Percentiles rank a stretch among this genome's conserved stretches.
phyloP scores from a whole-genome alignment of 2,113 vertebrate species.

The Pogonocichla stellata region DNA sequence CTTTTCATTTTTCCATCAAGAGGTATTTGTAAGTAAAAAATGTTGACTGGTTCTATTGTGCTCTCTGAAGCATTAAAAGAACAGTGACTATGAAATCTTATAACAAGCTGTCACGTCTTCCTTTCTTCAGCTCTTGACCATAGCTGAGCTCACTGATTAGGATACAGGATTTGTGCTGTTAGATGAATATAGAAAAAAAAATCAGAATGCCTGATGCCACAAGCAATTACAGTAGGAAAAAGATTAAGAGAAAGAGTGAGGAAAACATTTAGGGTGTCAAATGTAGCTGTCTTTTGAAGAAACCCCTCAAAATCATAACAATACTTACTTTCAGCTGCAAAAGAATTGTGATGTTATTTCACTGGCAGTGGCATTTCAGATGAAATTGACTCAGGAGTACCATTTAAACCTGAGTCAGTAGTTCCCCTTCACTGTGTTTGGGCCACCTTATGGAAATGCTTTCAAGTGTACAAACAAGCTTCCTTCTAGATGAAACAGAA shows the following conservation, averaged over 20 bases:
- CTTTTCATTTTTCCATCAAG: constrained; percentile 13
- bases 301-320: not conserved
- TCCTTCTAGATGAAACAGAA: not conserved
- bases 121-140: not conserved
- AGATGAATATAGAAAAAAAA: not conserved
- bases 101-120: not conserved
- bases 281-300: not conserved
- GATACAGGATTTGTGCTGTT: not conserved
- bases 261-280: not conserved
- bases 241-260: not conserved
- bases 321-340: not conserved
- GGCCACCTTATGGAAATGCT: not conserved
- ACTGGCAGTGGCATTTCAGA: not conserved
- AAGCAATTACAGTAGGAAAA: not conserved
- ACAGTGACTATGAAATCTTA: not conserved
- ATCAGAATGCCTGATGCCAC: not conserved
- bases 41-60: not conserved
- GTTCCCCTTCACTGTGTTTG: not conserved
- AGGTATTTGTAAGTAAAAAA: not conserved
- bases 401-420: not conserved
- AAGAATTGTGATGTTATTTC: not conserved
- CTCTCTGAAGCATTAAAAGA: not conserved
- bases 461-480: not conserved
- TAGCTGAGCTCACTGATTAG: not conserved
- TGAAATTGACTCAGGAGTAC: not conserved